These are phyloP conservation scores for Hydriomena furcata DNA, from an alignment of 2,888 invertebrate genomes.

Conservation along the genomic window DNA sequence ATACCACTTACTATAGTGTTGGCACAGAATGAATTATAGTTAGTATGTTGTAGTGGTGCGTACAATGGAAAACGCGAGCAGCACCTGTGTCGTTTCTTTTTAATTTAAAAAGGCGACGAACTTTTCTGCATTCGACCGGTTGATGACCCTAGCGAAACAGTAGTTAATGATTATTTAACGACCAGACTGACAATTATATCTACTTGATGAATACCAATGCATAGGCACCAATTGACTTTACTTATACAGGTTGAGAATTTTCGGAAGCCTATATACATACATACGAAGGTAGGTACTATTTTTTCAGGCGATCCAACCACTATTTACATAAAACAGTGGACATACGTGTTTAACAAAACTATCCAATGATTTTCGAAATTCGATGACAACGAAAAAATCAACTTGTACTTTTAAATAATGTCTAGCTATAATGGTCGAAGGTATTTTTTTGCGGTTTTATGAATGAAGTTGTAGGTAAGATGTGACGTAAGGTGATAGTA, in stretches of 20 bases:
- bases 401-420: too few species aligned
- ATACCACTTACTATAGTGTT: slow-evolving; percentile 3
- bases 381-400: too few species aligned
- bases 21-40: slow-evolving; percentile 6
- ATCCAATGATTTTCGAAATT: too few species aligned
- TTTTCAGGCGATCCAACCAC: too few species aligned
- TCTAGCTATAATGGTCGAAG: not conserved
- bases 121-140: slow-evolving; percentile 67
- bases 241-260: too few species aligned
- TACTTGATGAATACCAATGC: not conserved
- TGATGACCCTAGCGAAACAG: slow-evolving; percentile 58
- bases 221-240: too few species aligned
- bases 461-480: slow-evolving; percentile 47
- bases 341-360: too few species aligned
- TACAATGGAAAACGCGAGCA: slow-evolving; percentile 71
- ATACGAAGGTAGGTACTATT: too few species aligned
- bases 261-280: too few species aligned
- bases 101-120: slow-evolving; percentile 61
- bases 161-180: slow-evolving; percentile 28
- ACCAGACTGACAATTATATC: slow-evolving; percentile 39
- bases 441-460: slow-evolving; percentile 47
- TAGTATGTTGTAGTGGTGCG: slow-evolving; percentile 38
- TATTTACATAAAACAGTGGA: too few species aligned
- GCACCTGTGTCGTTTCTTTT: slow-evolving; percentile 73
- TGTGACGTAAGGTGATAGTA: slow-evolving; percentile 38